Percentiles rank a stretch among this genome's conserved stretches.
Evolutionary conservation across 1,140 invertebrate species (phyloP).

Genomic region (Penaeus japonicus): DNA sequence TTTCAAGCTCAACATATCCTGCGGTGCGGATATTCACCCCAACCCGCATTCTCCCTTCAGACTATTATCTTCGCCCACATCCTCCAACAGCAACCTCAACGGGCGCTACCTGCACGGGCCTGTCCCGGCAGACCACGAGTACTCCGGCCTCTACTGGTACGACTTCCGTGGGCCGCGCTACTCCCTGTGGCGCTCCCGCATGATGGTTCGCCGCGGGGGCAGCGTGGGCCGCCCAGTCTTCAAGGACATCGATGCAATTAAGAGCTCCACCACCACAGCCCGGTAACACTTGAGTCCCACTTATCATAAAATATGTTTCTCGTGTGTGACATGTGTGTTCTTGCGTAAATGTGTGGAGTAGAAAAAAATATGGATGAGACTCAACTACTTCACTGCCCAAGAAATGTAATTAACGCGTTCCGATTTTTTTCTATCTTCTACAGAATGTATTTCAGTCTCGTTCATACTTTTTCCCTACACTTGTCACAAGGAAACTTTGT

Average conservation of each 20-base stretch:
- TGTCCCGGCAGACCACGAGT: constrained; percentile 66
- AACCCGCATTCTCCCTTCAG: background rate
- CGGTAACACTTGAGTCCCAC: background rate
- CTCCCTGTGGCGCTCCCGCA: constrained; percentile 68
- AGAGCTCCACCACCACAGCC: background rate
- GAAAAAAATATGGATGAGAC: too few species aligned
- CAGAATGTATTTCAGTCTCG: too few species aligned
- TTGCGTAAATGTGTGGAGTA: too few species aligned
- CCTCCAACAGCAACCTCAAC: constrained; percentile 67
- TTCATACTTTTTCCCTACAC: too few species aligned
- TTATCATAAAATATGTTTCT: too few species aligned
- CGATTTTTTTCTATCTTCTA: too few species aligned
- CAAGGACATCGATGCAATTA: constrained; percentile 21
- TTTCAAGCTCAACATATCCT: too few species aligned
- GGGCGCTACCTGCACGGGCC: constrained; percentile 70
- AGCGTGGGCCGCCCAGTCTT: constrained; percentile 55
- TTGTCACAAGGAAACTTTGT: too few species aligned
- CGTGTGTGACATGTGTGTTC: too few species aligned
- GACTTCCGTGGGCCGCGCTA: constrained; percentile 69
- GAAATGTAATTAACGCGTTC: too few species aligned
- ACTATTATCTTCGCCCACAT: background rate
- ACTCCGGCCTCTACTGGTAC: constrained; percentile 72
- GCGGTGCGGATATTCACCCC: background rate
- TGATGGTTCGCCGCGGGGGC: constrained; percentile 69
- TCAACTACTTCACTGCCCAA: too few species aligned